Conservation (phyloP, 2,888 invertebrate genomes). For the Chalcosyrphus nemorum region DNA sequence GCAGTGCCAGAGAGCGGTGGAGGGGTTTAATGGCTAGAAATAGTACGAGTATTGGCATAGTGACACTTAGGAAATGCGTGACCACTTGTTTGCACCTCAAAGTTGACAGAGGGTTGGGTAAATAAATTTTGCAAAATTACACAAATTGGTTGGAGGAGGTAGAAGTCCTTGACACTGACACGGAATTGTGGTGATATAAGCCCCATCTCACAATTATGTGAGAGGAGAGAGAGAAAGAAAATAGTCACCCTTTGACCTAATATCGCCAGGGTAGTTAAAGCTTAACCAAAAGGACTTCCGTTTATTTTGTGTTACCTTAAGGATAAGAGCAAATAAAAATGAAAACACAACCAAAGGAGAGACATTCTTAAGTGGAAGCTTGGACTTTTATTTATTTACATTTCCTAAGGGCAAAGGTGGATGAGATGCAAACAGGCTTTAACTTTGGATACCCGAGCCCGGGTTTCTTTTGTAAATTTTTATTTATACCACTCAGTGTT, state of each 20-base stretch:
- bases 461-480: neutral
- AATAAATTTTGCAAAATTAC: slow-evolving; percentile 29
- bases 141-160: neutral
- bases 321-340: slow-evolving; percentile 16
- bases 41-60: neutral
- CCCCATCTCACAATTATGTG: neutral
- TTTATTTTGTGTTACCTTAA: slow-evolving; percentile 4
- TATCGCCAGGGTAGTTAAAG: slow-evolving; percentile 1
- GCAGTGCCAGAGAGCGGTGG: too few species aligned
- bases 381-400: slow-evolving; percentile 35
- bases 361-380: neutral
- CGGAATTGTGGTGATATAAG: slow-evolving; percentile 17
- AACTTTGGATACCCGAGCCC: neutral
- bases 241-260: slow-evolving; percentile 40
- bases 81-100: slow-evolving; percentile 52
- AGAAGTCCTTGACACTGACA: slow-evolving; percentile 55
- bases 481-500: neutral
- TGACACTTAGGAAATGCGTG: slow-evolving; percentile 44
- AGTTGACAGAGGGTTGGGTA: slow-evolving; percentile 38
- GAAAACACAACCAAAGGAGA: neutral
- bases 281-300: slow-evolving; percentile 16
- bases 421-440: slow-evolving; percentile 23
- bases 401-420: slow-evolving; percentile 12
- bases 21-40: neutral
- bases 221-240: neutral